These are phyloP conservation scores for Leptinotarsa texana DNA, from an alignment of 1,140 invertebrate genomes.

Conservation along the genomic window DNA sequence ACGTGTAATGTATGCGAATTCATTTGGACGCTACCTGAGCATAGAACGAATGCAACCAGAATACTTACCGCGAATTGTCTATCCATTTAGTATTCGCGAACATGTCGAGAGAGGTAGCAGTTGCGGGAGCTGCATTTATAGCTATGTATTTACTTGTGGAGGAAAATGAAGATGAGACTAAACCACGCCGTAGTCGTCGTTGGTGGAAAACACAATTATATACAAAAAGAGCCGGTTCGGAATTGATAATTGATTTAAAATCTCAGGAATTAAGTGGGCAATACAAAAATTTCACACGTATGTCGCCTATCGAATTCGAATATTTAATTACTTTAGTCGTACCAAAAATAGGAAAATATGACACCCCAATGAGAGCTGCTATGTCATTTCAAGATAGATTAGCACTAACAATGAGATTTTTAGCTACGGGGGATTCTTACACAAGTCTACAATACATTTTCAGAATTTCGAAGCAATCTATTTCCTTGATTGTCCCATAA, in stretches of 20 bases:
- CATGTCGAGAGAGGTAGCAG: conserved; percentile 16
- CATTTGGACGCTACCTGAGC: conserved; percentile 18
- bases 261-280: conserved; percentile 17
- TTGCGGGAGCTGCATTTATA: conserved; percentile 18
- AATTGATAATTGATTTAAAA: conserved; percentile 13
- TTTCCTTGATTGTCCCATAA: conserved; percentile 47
- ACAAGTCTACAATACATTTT: conserved; percentile 42
- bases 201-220: conserved; percentile 24
- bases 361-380: conserved; percentile 16
- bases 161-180: conserved; percentile 17
- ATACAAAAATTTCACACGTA: conserved; percentile 22
- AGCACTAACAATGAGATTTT: conserved; percentile 45
- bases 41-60: conserved; percentile 20
- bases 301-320: conserved; percentile 24
- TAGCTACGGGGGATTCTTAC: conserved; percentile 48
- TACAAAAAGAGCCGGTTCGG: conserved; percentile 11
- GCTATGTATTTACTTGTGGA: conserved; percentile 11
- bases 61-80: conserved; percentile 18
- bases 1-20: conserved; percentile 5
- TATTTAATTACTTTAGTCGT: conserved; percentile 16
- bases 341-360: conserved; percentile 15
- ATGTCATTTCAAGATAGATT: conserved; percentile 36
- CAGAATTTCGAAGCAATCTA: conserved; percentile 45
- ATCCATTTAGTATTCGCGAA: conserved; percentile 10
- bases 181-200: conserved; percentile 15